These are phyloP conservation scores for Drosophila malerkotliana DNA, from an alignment of 1,140 invertebrate genomes.

Conservation along the genomic window DNA sequence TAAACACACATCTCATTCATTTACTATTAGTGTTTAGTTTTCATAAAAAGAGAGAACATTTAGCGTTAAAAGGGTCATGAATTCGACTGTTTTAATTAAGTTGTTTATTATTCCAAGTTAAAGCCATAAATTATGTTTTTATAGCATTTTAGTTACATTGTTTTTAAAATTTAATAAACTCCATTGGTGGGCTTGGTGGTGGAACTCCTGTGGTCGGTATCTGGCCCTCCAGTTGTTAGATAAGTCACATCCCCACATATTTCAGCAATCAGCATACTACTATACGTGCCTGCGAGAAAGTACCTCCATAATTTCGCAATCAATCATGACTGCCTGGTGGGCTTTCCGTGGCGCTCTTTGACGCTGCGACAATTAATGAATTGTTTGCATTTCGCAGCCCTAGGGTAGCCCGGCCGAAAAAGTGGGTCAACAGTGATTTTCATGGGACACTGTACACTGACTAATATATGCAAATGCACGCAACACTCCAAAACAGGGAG, in stretches of 20 bases:
- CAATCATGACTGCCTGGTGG: conserved; percentile 46
- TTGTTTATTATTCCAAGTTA: background rate
- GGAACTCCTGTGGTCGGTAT: background rate
- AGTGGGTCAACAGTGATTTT: conserved; percentile 55
- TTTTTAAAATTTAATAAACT: background rate
- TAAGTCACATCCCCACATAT: conserved; percentile 47
- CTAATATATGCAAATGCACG: conserved; percentile 65
- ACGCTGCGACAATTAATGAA: conserved; percentile 54
- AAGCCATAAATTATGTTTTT: background rate
- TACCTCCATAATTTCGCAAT: conserved; percentile 34
- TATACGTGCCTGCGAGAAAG: conserved; percentile 16
- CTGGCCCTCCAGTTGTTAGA: conserved; percentile 22
- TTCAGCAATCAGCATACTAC: conserved; percentile 18
- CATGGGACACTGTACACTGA: conserved; percentile 7
- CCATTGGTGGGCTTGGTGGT: background rate
- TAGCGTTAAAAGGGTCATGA: conserved; percentile 6
- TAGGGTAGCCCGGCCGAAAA: conserved; percentile 10
- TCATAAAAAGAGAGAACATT: background rate
- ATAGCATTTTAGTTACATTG: background rate
- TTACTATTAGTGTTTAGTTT: too few species aligned
- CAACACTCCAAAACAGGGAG: conserved; percentile 8
- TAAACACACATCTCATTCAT: background rate
- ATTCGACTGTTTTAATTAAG: conserved; percentile 22
- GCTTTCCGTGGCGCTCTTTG: conserved; percentile 33
- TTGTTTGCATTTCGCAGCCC: conserved; percentile 42